These are phyloP conservation scores for Sus scrofa DNA, from an alignment of 2,113 vertebrate species.

Conservation along the genomic window DNA sequence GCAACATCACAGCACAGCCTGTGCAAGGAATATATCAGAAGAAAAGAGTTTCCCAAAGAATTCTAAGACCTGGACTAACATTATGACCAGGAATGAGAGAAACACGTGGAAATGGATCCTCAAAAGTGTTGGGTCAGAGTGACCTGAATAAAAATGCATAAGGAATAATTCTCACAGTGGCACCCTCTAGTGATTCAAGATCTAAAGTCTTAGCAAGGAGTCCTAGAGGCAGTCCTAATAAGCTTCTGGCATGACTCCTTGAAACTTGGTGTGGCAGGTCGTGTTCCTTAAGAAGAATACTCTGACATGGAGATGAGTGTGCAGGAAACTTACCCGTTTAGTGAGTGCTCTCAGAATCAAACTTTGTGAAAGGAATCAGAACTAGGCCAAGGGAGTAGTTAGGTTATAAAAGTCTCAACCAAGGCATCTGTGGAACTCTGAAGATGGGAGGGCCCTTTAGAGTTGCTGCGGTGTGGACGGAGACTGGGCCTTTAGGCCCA, in stretches of 20 bases:
- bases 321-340: neutral
- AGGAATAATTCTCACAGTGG: neutral
- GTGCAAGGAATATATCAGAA: neutral
- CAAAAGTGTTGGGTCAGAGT: neutral
- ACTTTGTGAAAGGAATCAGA: neutral
- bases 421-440: neutral
- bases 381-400: neutral
- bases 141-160: neutral
- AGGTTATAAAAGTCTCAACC: neutral
- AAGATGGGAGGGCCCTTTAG: neutral
- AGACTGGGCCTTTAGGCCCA: neutral
- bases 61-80: conserved; percentile 15
- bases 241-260: neutral
- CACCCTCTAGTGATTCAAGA: neutral
- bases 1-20: neutral
- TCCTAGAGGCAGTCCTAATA: neutral
- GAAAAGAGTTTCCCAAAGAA: conserved; percentile 17
- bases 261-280: neutral
- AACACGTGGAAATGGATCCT: neutral
- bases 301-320: neutral
- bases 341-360: neutral
- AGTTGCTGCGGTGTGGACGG: neutral
- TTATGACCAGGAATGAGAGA: neutral
- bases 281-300: neutral
- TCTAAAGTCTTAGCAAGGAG: neutral